Evolutionary conservation across 2,113 vertebrate species (phyloP), one percentile per base, ranked within the genome.

Genomic region (Bubalus kerabau): DNA sequence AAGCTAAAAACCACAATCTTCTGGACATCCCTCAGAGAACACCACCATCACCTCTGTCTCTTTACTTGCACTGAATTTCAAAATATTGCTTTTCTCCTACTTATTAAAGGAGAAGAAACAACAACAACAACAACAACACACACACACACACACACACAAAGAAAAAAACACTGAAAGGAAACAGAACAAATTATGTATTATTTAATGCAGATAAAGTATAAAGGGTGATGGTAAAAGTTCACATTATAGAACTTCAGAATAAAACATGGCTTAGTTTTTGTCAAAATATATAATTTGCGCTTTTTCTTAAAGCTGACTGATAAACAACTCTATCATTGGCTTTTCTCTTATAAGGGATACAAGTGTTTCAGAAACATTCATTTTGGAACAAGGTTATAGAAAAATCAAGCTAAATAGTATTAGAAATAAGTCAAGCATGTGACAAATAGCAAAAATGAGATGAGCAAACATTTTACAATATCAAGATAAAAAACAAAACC

Each of bases 101-200:
- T 86, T 59, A 2, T 30, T 84, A 48, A 78, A 52, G 11, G 17
- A 88, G 11, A 32, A 60, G 7, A 26, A 62, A 48, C 43, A 2
- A 52, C 4, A 28, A 3, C 43, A 2, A 52, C 4, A 28, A 3
- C 36, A 23, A 36, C 64, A 71, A 71, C n/a, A 71, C 10, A 43
- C 19, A 71, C 7, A 14, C 13, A 62, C 3, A 32, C 30, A 16
- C 30, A 15, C 28, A 64, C 3, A 64, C 0, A 12, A 12, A 48
- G 2, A 1, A 48, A 48, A 54, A 6, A 16, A 9, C 24, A 36
- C 12, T 6, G n/a, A 30, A 8, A 26, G 1, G 8, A 13, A 21
- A 93, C 5, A 40, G 13, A 54, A 17, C 10, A 74, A 10, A 32
- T 56, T 62, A 26, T 56, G 36, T 48, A 19, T 52, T 36, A 87